These are phyloP conservation scores for Cirrhinus molitorella DNA, from an alignment of 2,797 vertebrate genomes.

Conservation along the genomic window DNA sequence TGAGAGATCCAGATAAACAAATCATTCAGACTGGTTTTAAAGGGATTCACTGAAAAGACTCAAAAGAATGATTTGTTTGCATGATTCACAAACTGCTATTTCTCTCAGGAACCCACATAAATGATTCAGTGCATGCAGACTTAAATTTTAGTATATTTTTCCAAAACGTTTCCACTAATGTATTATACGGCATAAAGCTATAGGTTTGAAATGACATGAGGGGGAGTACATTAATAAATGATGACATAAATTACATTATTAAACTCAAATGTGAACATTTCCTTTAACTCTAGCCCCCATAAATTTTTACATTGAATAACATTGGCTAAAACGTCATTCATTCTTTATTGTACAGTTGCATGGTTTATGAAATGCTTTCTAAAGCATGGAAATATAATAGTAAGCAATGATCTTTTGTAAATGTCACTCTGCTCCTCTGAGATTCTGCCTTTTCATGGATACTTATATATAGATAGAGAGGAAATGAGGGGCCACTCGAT, in stretches of 20 bases:
- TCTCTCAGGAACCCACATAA: background rate
- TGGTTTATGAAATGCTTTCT: background rate
- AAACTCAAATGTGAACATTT: background rate
- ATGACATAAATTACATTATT: background rate
- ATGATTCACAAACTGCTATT: background rate
- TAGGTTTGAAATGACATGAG: background rate
- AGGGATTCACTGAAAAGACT: background rate
- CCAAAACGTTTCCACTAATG: background rate
- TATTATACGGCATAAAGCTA: background rate
- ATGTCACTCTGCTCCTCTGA: constrained; percentile 10
- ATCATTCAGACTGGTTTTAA: background rate
- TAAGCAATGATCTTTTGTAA: background rate
- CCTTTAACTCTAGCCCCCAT: background rate
- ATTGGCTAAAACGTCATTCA: no score
- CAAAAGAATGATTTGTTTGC: background rate
- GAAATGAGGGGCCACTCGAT: constrained; percentile 13
- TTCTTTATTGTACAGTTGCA: background rate
- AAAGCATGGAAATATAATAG: background rate
- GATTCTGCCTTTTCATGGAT: constrained; percentile 10
- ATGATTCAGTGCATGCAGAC: background rate
- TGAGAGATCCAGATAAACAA: background rate
- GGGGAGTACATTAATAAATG: background rate
- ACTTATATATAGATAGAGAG: constrained; percentile 18
- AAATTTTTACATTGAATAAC: background rate
- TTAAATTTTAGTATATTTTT: background rate